These are phyloP conservation scores for Eupithecia vulgata DNA, from an alignment of 2,888 invertebrate species.

Conservation along the genomic window DNA sequence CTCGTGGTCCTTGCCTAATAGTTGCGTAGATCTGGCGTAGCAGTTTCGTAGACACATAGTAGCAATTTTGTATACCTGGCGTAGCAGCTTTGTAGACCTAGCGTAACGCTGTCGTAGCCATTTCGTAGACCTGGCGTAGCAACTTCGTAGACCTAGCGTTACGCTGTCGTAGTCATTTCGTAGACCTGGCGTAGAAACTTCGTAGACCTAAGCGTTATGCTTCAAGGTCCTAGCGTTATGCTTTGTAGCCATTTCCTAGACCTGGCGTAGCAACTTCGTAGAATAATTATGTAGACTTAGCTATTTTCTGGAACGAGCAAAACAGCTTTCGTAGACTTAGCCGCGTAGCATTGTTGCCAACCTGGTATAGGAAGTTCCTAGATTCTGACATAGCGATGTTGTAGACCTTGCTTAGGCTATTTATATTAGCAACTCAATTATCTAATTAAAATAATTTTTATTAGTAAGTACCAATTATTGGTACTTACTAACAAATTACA, in stretches of 20 bases:
- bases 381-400: no score
- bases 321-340: not conserved
- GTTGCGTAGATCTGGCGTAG: not conserved
- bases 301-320: not conserved
- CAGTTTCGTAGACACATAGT: not conserved
- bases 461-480: no score
- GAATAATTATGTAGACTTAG: not conserved
- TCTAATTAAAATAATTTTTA: no score
- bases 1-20: not conserved
- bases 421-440: no score
- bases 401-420: no score
- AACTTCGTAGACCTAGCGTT: not conserved
- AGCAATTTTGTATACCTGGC: not conserved
- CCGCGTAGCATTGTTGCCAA: no score
- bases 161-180: not conserved
- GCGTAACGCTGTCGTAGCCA: not conserved
- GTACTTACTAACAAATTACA: no score
- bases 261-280: not conserved
- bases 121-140: not conserved
- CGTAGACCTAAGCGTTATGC: no score
- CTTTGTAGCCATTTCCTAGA: not conserved
- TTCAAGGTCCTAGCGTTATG: no score
- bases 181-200: not conserved
- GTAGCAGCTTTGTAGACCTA: not conserved
- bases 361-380: no score